Conservation (phyloP, 1,140 invertebrate species). For the Pachyrhynchus sulphureomaculatus region DNA sequence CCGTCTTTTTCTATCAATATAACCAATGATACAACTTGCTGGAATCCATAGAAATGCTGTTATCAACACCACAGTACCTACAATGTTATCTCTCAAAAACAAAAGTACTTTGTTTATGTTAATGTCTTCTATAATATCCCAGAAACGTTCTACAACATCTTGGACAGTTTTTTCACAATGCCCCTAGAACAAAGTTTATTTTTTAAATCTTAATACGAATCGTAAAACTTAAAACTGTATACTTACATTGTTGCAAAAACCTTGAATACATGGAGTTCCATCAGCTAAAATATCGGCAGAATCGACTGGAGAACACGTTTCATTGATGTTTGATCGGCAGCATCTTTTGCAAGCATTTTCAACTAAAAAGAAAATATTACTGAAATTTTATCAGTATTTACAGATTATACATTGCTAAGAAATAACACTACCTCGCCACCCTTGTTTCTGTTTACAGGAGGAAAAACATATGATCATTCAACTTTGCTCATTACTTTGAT, state of each 20-base stretch:
- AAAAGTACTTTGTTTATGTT: slow-evolving; percentile 90
- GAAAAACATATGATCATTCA: too few relatives aligned
- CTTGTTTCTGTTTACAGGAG: too few relatives aligned
- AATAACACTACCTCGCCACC: too few relatives aligned
- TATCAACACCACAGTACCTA: slow-evolving; percentile 85
- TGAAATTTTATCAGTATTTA: too few relatives aligned
- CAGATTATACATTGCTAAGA: too few relatives aligned
- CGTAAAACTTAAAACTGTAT: not conserved
- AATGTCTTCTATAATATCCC: slow-evolving; percentile 96
- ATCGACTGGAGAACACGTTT: slow-evolving; percentile 87
- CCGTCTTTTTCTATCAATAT: slow-evolving; percentile 65
- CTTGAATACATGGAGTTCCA: slow-evolving; percentile 93
- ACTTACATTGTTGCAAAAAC: slow-evolving; percentile 87
- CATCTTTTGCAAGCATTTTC: slow-evolving; percentile 86
- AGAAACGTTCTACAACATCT: slow-evolving; percentile 92
- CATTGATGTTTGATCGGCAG: slow-evolving; percentile 86
- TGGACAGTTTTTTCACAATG: slow-evolving; percentile 92
- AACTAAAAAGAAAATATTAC: slow-evolving; percentile 57
- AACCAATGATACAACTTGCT: slow-evolving; percentile 78
- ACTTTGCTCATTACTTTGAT: too few relatives aligned
- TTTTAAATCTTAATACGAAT: slow-evolving; percentile 1
- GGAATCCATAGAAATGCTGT: slow-evolving; percentile 93
- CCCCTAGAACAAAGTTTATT: slow-evolving; percentile 61
- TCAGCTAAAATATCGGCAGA: slow-evolving; percentile 85
- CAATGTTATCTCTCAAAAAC: slow-evolving; percentile 85